Evolutionary conservation across 2,797 vertebrate species (phyloP), one percentile per base, ranked within the genome.

Genomic region (Semaprochilodus insignis): DNA sequence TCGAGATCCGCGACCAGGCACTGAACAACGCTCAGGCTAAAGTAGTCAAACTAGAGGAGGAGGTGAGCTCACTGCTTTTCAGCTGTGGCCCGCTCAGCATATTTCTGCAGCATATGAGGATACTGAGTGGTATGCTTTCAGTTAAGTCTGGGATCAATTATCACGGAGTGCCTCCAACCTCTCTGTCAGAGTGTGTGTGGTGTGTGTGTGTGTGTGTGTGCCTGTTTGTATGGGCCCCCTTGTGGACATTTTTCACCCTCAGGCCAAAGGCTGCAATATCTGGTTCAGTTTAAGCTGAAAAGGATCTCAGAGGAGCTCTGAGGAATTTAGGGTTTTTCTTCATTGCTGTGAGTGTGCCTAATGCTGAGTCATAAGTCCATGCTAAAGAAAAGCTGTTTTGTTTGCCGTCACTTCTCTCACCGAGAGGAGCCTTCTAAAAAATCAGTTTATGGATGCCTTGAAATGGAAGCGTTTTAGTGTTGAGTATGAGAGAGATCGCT

Each of bases 1-100:
- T 99, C 0, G 98, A 99, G 93, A 99, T 99, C 88, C 94, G 98
- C 80, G 98, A 99, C 91, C 98, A 99, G 92, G 98, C 98, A 3
- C 90, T 99, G 67, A 99, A 97, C 92, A 99, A 98, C 0, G 97
- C 98, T 31, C 98, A 99, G 90, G 98, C 97, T 88, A 99, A 98
- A 89, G 98, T 99, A 88, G 97, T 99, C 82, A 99, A 99, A 82
- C 91, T 99, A 88, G 98, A 99, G 90, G 98, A 99, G 89, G 98
- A 99, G 96, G 98, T 99, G 90, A 93, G 21, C 71, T 77, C 85
- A 75, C 15, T 11, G n/a, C 60, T 52, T 55, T 80, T 21, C 21
- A 54, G 36, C 55, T 44, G 21, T 81, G 57, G 71, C 72, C 60
- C 36, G 36, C 75, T 83, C 81, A 51, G 63, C 69, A 85, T 82